These are phyloP conservation scores for Platorchestia sp. DNA, from an alignment of 1,140 invertebrate genomes.

Conservation along the genomic window DNA sequence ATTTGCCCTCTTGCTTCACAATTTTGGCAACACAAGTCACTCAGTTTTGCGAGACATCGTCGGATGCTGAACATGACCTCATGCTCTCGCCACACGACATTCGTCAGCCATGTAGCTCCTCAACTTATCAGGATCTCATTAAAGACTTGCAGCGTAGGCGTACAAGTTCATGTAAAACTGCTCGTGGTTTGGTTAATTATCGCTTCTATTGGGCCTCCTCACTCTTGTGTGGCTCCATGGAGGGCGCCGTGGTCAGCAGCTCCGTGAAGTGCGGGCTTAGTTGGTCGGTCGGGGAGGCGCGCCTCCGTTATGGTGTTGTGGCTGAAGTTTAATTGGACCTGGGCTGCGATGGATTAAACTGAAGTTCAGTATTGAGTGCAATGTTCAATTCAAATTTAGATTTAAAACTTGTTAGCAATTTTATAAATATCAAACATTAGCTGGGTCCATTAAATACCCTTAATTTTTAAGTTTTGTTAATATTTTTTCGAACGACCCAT, in stretches of 20 bases:
- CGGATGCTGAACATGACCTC: not conserved
- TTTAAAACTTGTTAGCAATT: too few species aligned
- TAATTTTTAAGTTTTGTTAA: too few species aligned
- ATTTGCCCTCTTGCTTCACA: not conserved
- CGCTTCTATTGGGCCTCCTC: not conserved
- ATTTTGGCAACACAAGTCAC: not conserved
- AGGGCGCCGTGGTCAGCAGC: not conserved
- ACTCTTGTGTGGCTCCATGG: not conserved
- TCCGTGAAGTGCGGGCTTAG: not conserved
- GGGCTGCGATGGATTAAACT: too few species aligned
- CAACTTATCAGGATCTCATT: not conserved
- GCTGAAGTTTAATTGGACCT: not conserved
- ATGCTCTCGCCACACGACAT: not conserved
- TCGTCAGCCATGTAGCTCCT: not conserved
- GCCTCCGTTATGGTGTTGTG: not conserved
- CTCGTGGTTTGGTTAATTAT: not conserved
- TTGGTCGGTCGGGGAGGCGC: too few species aligned
- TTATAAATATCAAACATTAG: too few species aligned
- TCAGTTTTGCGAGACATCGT: not conserved
- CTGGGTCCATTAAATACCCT: too few species aligned
- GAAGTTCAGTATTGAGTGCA: too few species aligned
- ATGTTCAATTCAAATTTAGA: too few species aligned
- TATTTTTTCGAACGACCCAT: too few species aligned
- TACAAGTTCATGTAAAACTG: slow-evolving; percentile 1
- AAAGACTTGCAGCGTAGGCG: not conserved